Percentiles rank a stretch among this genome's conserved stretches.
Evolutionary conservation across 2,113 vertebrate species (phyloP).

Genomic region (Calypte anna): DNA sequence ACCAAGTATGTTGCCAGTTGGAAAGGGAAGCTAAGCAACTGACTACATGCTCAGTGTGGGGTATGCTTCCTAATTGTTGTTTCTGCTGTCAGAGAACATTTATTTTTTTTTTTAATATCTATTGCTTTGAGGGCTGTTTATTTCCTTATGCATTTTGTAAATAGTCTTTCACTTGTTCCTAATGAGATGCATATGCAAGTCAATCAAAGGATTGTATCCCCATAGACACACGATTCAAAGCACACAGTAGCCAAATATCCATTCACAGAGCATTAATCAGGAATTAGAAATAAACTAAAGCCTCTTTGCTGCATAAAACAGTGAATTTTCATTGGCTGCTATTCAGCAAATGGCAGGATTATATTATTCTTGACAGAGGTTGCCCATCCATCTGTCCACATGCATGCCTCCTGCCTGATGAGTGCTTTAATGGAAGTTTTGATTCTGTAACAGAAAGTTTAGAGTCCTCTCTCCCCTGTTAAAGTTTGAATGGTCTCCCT

Average conservation of each 20-base stretch:
- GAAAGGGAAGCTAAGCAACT: neutral
- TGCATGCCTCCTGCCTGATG: neutral
- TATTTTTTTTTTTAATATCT: neutral
- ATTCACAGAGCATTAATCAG: conserved; percentile 48
- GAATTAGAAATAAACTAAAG: conserved; percentile 45
- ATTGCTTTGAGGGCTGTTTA: neutral
- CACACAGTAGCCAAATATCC: neutral
- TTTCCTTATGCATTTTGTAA: conserved; percentile 12
- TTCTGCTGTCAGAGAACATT: neutral
- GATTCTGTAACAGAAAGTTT: neutral
- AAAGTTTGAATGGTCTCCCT: neutral
- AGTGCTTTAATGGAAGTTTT: neutral
- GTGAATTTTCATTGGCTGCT: conserved; percentile 39
- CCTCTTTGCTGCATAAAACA: conserved; percentile 12
- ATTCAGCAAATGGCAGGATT: conserved; percentile 60
- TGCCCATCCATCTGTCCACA: conserved; percentile 51
- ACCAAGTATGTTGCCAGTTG: neutral
- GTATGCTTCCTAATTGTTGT: conserved; percentile 2
- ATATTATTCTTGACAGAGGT: conserved; percentile 39
- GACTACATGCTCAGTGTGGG: neutral
- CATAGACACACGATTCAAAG: neutral
- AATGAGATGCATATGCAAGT: conserved; percentile 39
- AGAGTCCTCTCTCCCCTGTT: neutral
- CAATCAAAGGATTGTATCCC: conserved; percentile 13
- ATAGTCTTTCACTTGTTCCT: conserved; percentile 1